Conservation (phyloP, 2,888 invertebrate genomes). For the Dicyrtomina minuta region DNA sequence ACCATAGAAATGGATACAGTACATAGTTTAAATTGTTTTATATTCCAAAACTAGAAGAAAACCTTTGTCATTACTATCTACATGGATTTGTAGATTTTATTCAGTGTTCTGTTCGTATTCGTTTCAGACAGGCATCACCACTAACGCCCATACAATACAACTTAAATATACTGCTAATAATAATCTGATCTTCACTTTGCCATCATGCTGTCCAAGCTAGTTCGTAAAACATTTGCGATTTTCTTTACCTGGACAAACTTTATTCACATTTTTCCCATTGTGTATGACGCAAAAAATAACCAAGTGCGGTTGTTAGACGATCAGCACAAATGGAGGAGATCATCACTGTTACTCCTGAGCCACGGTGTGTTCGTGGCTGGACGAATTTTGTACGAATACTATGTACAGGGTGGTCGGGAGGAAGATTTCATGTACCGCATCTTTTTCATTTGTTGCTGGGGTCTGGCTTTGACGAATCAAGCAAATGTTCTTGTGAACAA, state of each 20-base stretch:
- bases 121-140: no score
- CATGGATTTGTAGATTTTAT: no score
- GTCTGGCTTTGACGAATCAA: not conserved
- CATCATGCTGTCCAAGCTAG: not conserved
- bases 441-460: not conserved
- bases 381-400: not conserved
- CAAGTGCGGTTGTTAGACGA: not conserved
- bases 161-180: no score
- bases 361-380: not conserved
- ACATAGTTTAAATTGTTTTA: no score
- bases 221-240: not conserved
- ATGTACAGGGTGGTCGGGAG: not conserved
- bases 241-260: slow-evolving; percentile 2
- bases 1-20: no score
- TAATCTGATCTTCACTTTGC: no score
- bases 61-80: no score
- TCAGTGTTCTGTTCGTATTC: no score
- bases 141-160: no score
- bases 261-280: not conserved
- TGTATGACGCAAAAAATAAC: not conserved
- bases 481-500: not conserved
- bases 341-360: not conserved
- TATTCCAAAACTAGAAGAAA: no score
- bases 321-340: not conserved
- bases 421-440: not conserved